phyloP scores from a whole-genome alignment of 2,797 vertebrate genomes.

The Acipenser transmontanus region DNA sequence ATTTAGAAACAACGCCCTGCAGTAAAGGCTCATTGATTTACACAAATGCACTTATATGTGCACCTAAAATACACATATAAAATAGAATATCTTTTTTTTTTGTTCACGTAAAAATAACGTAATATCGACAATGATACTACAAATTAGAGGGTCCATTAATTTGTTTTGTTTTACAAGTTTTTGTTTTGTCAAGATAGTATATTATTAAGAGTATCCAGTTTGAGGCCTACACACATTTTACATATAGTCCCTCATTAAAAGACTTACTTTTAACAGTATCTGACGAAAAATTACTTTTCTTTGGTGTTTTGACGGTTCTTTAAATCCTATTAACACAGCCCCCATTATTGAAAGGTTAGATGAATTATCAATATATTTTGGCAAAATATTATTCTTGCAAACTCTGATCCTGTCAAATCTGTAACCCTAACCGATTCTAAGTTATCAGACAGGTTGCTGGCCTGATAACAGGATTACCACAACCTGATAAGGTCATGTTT shows the following conservation, averaged over 20 bases:
- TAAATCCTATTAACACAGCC: constrained; percentile 29
- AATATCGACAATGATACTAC: background rate
- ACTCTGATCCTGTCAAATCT: constrained; percentile 35
- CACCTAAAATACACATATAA: too few relatives aligned
- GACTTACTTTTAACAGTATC: constrained; percentile 55
- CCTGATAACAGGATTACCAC: constrained; percentile 39
- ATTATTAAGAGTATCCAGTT: constrained; percentile 59
- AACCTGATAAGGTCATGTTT: constrained; percentile 33
- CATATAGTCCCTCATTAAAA: constrained; percentile 60
- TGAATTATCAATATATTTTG: constrained; percentile 26
- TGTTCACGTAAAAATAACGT: background rate
- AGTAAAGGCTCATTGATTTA: too few relatives aligned
- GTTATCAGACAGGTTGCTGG: constrained; percentile 28
- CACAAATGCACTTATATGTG: too few relatives aligned
- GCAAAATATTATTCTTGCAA: constrained; percentile 24
- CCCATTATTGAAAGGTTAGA: constrained; percentile 28
- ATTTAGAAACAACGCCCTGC: too few relatives aligned
- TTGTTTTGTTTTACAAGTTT: background rate
- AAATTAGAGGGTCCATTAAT: background rate
- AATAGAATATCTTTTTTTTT: background rate
- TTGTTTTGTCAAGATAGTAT: constrained; percentile 51
- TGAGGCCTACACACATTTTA: constrained; percentile 43
- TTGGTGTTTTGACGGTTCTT: constrained; percentile 3
- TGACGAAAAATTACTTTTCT: constrained; percentile 41
- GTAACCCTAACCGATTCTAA: constrained; percentile 43